Evolutionary conservation across 2,888 invertebrate species (phyloP), one percentile per base, ranked within the genome.

Genomic region (Cryptus armator): DNA sequence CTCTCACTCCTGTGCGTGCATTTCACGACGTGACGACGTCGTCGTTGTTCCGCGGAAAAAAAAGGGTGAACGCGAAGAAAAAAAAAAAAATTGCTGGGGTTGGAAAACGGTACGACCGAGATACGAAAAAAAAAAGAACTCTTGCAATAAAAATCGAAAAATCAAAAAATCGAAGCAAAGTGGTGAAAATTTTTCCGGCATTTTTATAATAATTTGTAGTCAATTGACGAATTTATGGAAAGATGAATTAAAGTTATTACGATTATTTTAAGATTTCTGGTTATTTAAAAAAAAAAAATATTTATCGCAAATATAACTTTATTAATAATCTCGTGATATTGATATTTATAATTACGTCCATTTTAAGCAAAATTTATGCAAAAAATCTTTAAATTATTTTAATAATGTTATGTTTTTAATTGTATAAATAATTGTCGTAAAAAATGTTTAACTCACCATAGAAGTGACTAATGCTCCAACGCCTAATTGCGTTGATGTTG

Each of bases 381-480:
- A 37, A 37, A 37, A 37, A 37, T 37, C 37, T 37, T 37, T 7
- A 37, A 37, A 37, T 37, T 37, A 7, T 37, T 37, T 9, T 7
- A 9, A 37, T 37, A 37, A 37, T 7, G 1, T 37, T 37, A 37
- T 24, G 2, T 24, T 24, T 37, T 37, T 37, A 37, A 68, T 68
- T 68, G 3, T 10, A n/a, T 14, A 24, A 37, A n/a, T 14, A 24
- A 37, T 37, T 37, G 7, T 37, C 37, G 5, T 9, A 7, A 37
- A 5, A 64, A 76, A 67, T 66, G 44, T 29, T 29, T 7, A 32
- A 79, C 84, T 85, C 75, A 85, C 85, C 85, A 85, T 85, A 85
- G 16, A 70, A 76, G 66, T 59, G 62, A 19, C 76, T 29, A 72
- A 37, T 62, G 5, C 75, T 46, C 71, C 82, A 46, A 24, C 76